phyloP scores from a whole-genome alignment of 2,113 vertebrate genomes.

The Semnornis frantzii region DNA sequence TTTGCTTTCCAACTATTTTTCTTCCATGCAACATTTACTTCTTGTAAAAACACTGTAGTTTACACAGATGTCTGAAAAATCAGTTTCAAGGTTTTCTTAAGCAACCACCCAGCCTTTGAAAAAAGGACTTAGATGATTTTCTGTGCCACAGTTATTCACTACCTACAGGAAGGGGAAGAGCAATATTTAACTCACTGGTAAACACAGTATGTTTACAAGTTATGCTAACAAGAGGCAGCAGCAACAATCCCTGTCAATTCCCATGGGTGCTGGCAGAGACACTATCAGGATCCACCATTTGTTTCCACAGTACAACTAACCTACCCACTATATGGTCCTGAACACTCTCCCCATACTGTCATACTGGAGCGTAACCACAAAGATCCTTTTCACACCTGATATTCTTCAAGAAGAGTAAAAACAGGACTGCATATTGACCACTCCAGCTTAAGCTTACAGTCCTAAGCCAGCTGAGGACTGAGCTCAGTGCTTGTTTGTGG shows the following conservation, averaged over 20 bases:
- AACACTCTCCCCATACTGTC: neutral
- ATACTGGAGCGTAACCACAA: neutral
- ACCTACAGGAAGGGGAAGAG: neutral
- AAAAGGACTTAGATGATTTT: neutral
- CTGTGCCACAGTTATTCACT: neutral
- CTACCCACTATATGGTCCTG: neutral
- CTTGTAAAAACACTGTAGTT: neutral
- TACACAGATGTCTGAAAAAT: conserved; percentile 15
- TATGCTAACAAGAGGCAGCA: neutral
- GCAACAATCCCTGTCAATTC: neutral
- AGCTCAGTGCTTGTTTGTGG: neutral
- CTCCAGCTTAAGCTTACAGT: neutral
- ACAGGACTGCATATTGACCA: neutral
- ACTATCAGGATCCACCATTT: neutral
- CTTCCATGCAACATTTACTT: conserved; percentile 15
- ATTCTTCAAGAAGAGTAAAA: neutral
- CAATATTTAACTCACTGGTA: neutral
- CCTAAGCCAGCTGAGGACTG: neutral
- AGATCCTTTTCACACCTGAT: neutral
- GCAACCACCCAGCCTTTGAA: neutral
- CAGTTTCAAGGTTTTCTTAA: neutral
- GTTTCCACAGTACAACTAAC: neutral
- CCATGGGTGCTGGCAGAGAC: neutral
- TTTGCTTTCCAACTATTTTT: conserved; percentile 36
- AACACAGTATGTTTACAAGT: neutral